Base-by-base conservation (phyloP, 2,888 invertebrate species). In the Epistrophe grossulariae region DNA sequence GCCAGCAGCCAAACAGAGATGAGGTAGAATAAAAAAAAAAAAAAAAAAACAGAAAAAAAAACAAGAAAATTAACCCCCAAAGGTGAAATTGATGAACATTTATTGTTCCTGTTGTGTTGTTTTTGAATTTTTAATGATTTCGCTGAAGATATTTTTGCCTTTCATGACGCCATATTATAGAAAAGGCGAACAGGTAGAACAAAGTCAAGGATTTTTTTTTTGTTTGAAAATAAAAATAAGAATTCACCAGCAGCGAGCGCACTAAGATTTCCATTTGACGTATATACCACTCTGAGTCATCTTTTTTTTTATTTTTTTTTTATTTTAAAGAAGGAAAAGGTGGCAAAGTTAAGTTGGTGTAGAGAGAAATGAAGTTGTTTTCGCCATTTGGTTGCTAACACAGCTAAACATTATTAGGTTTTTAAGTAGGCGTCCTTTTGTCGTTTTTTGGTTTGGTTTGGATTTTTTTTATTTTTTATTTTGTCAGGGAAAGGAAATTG, bases 61-160 rank as follows among this genome's bases (percentile, higher is more conserved):
- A 45, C 6, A 57, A 57, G 38, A 28, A 48, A 77, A 24, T 66
- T 66, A 62, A 60, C 78, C 74, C 76, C 66, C 38, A 66, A 57
- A 60, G 60, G 55, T 45, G 45, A 35, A 62, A 62, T 62, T 72
- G 45, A 71, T 71, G 76, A 55, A 84, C 79, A 76, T 79, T 71
- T 66, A 79, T 74, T 79, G 76, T 76, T 84, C 66, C 72, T 24
- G 50, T 7, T 31, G 52, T 76, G 59, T 76, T 79, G 74, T 79
- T 79, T 84, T 66, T 57, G 73, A 74, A 79, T 84, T 64, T 84
- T 79, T 52, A 84, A 80, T 84, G 28, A 73, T 60, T 68, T 55
- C 35, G 45, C 5, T 38, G n/a, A 50, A 52, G 38, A 28, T 31
- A 6, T 43, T 43, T 43, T 40, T 7, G 19, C 43, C n/a, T 45